Percentiles rank a stretch among this genome's conserved stretches.
phyloP scores from a whole-genome alignment of 2,888 invertebrate genomes.

The Dioctria rufipes region DNA sequence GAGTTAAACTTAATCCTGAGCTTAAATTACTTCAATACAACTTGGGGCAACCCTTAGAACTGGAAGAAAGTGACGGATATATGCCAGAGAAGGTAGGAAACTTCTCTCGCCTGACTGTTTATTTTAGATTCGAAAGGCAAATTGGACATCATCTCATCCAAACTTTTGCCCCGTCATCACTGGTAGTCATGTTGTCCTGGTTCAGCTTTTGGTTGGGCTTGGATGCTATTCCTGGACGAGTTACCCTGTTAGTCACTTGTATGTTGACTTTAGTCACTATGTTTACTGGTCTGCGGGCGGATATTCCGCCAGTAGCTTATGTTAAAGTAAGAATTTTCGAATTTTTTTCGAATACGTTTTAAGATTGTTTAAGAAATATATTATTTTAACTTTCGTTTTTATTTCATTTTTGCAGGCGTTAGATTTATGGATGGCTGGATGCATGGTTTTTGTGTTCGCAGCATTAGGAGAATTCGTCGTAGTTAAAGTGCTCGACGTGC shows the following conservation, averaged over 20 bases:
- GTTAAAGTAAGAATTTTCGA: constrained; percentile 77
- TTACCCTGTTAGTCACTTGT: constrained; percentile 86
- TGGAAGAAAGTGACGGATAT: constrained; percentile 81
- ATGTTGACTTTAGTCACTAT: constrained; percentile 89
- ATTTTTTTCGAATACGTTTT: not conserved
- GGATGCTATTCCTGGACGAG: constrained; percentile 87
- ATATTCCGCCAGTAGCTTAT: constrained; percentile 89
- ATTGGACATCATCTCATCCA: constrained; percentile 89
- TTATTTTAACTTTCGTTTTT: constrained; percentile 23
- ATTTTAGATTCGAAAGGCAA: constrained; percentile 86
- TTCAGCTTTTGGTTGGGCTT: constrained; percentile 90
- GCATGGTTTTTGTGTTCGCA: constrained; percentile 89
- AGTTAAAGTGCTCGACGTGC: constrained; percentile 85
- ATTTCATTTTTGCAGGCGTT: constrained; percentile 76
- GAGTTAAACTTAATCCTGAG: constrained; percentile 85
- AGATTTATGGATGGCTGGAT: constrained; percentile 91
- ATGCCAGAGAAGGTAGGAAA: constrained; percentile 87
- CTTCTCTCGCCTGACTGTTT: constrained; percentile 83
- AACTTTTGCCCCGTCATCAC: constrained; percentile 86
- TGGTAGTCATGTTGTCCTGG: constrained; percentile 89
- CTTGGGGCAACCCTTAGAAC: constrained; percentile 80
- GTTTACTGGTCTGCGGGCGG: constrained; percentile 86
- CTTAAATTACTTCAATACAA: constrained; percentile 85
- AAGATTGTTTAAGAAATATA: not conserved
- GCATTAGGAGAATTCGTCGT: constrained; percentile 88